Conservation (phyloP, 2,888 invertebrate genomes). For the Hypolimnas misippus region DNA sequence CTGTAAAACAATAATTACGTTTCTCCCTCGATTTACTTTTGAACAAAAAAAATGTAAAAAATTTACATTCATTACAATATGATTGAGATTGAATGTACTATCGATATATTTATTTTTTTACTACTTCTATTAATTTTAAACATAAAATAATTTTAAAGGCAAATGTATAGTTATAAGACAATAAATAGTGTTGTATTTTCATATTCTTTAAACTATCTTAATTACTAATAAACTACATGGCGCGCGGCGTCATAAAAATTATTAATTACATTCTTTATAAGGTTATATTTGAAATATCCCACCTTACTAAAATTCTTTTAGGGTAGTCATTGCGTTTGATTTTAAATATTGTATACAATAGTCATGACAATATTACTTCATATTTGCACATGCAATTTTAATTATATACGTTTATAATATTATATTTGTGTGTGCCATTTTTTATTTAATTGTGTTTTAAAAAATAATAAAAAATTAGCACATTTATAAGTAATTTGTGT, state of each 20-base stretch:
- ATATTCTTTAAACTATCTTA: no score
- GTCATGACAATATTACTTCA: conserved; percentile 20
- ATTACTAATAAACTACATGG: no score
- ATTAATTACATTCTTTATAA: not conserved
- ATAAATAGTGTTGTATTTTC: no score
- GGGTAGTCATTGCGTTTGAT: not conserved
- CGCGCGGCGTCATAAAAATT: no score
- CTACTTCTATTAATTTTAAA: no score
- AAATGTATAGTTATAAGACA: no score
- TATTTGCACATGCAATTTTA: not conserved
- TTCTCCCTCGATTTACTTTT: not conserved
- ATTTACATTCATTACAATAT: no score
- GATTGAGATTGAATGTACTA: no score
- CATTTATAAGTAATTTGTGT: not conserved
- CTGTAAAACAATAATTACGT: not conserved
- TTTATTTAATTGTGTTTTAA: not conserved
- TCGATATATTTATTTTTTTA: no score
- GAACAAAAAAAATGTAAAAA: not conserved
- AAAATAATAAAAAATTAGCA: not conserved
- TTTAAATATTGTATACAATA: conserved; percentile 11
- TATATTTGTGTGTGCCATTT: no score
- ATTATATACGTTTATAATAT: not conserved
- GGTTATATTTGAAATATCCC: conserved; percentile 26
- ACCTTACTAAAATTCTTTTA: conserved; percentile 15
- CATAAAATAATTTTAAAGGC: no score